These are phyloP conservation scores for Lasioglossum malachurum DNA, from an alignment of 2,888 invertebrate species.

Conservation along the genomic window DNA sequence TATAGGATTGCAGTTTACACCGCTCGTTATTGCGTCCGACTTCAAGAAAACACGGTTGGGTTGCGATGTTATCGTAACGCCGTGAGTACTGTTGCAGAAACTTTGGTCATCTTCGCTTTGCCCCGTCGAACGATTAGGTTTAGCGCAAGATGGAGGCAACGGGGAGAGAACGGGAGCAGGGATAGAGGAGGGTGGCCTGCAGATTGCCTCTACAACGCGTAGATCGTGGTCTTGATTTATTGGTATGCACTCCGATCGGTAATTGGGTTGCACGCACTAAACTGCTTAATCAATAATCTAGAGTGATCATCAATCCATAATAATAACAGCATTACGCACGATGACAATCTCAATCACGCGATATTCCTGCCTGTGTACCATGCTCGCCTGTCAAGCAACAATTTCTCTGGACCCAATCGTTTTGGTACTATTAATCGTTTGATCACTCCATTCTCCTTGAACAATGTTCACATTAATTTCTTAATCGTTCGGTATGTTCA, in stretches of 20 bases:
- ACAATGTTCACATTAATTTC: not conserved
- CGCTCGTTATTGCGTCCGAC: conserved; percentile 53
- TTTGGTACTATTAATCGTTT: not conserved
- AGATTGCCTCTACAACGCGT: conserved; percentile 63
- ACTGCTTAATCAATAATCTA: conserved; percentile 64
- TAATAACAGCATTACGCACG: conserved; percentile 44
- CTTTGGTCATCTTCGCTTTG: conserved; percentile 68
- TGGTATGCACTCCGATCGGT: conserved; percentile 61
- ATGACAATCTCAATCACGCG: conserved; percentile 28
- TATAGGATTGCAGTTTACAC: conserved; percentile 56
- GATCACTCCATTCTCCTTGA: not conserved
- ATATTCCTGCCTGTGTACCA: not conserved
- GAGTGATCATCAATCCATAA: conserved; percentile 64
- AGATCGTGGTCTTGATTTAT: conserved; percentile 64
- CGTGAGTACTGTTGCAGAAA: conserved; percentile 65
- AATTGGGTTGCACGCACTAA: conserved; percentile 64
- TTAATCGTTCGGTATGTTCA: not conserved
- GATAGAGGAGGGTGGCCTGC: conserved; percentile 37
- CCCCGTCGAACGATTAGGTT: conserved; percentile 60
- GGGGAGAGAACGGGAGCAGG: not conserved
- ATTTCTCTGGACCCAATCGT: not conserved
- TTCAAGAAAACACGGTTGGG: conserved; percentile 55
- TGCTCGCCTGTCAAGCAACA: not conserved
- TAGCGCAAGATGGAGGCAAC: conserved; percentile 34
- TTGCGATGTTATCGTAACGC: conserved; percentile 57